Conservation (phyloP, 2,888 invertebrate genomes). For the Hydriomena furcata region DNA sequence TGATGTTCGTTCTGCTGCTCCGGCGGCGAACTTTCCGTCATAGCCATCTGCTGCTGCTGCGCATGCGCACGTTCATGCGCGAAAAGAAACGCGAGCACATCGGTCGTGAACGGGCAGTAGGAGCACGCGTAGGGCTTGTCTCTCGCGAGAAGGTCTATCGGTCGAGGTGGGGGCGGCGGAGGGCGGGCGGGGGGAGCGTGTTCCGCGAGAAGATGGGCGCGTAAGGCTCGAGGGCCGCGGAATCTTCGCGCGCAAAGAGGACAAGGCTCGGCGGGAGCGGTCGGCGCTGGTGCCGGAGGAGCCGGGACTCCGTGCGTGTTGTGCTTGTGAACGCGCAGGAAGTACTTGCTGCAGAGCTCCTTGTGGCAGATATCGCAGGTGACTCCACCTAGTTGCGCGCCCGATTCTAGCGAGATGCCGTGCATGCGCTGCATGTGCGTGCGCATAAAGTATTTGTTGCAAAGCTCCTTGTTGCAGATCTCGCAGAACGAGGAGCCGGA, state of each 20-base stretch:
- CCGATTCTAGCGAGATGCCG: slow-evolving; percentile 96
- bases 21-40: slow-evolving; percentile 27
- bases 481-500: slow-evolving; percentile 95
- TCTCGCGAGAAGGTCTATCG: slow-evolving; percentile 81
- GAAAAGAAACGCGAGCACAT: slow-evolving; percentile 94
- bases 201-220: slow-evolving; percentile 93
- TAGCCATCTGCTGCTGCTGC: slow-evolving; percentile 46
- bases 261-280: slow-evolving; percentile 84
- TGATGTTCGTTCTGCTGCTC: slow-evolving; percentile 38
- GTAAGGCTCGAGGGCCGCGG: slow-evolving; percentile 93
- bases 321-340: slow-evolving; percentile 97
- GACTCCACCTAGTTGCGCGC: slow-evolving; percentile 95
- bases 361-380: slow-evolving; percentile 99
- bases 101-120: slow-evolving; percentile 94
- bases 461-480: slow-evolving; percentile 98
- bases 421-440: slow-evolving; percentile 99
- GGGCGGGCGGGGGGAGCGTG: slow-evolving; percentile 87
- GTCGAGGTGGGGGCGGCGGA: slow-evolving; percentile 72
- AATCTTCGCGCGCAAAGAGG: slow-evolving; percentile 94
- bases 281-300: slow-evolving; percentile 85
- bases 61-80: slow-evolving; percentile 95
- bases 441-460: slow-evolving; percentile 99
- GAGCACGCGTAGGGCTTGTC: slow-evolving; percentile 94
- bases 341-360: slow-evolving; percentile 98
- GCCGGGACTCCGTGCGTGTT: slow-evolving; percentile 98